phyloP scores from a whole-genome alignment of 2,113 vertebrate genomes.

The Oceanodroma tethys region DNA sequence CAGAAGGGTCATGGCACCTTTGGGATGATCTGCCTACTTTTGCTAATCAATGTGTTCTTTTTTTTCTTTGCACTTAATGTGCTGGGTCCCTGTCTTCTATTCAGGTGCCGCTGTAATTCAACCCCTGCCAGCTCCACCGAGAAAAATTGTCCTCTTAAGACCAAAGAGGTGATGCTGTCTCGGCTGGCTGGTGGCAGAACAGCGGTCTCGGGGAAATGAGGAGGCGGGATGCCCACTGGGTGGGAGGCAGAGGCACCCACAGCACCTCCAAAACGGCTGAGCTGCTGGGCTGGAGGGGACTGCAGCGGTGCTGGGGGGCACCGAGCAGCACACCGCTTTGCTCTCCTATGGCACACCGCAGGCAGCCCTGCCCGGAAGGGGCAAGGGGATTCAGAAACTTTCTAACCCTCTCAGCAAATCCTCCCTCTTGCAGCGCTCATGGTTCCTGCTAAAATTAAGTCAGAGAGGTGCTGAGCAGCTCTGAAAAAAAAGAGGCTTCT shows the following conservation, averaged over 20 bases:
- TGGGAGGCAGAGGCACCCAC: background rate
- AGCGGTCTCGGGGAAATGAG: background rate
- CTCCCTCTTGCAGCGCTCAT: background rate
- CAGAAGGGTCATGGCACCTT: background rate
- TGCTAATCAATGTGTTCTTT: background rate
- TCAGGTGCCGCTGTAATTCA: background rate
- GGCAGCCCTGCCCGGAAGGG: background rate
- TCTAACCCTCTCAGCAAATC: background rate
- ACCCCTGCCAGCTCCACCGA: background rate
- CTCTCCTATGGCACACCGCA: background rate
- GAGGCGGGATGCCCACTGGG: background rate
- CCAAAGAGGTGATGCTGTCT: background rate
- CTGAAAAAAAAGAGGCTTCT: background rate
- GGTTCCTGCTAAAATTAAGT: background rate
- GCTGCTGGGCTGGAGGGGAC: background rate
- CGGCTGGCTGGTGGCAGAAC: background rate
- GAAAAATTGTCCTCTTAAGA: background rate
- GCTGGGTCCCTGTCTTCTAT: background rate
- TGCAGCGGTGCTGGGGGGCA: rapidly evolving
- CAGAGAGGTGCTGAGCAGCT: background rate
- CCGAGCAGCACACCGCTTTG: background rate
- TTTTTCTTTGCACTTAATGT: background rate
- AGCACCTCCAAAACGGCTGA: background rate
- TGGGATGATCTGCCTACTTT: background rate
- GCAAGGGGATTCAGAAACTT: background rate